Percentiles rank a stretch among this genome's conserved stretches.
phyloP scores from a whole-genome alignment of 2,888 invertebrate genomes.

The Coelinius sp. region DNA sequence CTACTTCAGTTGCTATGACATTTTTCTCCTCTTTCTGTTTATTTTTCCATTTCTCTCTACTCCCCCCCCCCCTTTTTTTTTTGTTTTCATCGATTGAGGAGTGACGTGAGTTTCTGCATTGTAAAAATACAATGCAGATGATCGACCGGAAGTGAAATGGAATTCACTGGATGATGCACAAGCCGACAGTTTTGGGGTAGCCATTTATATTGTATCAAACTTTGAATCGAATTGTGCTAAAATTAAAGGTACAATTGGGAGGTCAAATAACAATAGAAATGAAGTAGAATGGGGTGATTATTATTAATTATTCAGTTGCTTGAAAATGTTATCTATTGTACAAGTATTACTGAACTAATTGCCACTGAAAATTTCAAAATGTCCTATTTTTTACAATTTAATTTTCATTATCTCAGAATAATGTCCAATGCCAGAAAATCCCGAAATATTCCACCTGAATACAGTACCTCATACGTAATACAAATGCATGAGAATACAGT shows the following conservation, averaged over 20 bases:
- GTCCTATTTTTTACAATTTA: background rate
- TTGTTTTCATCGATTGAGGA: constrained; percentile 43
- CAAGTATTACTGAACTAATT: background rate
- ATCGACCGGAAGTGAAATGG: constrained; percentile 17
- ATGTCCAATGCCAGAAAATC: too few relatives aligned
- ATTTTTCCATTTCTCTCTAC: background rate
- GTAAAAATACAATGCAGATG: constrained; percentile 29
- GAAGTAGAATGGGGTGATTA: too few relatives aligned
- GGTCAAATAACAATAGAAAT: background rate
- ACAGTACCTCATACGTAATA: constrained; percentile 4
- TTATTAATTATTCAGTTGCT: background rate
- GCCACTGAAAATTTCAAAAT: background rate
- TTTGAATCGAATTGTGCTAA: background rate
- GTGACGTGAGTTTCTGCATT: constrained; percentile 23
- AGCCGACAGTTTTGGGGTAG: background rate
- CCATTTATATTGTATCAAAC: background rate
- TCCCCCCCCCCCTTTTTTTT: constrained; percentile 14
- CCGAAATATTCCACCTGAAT: background rate
- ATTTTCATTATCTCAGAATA: background rate
- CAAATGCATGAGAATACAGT: constrained; percentile 7
- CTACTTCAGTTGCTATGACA: constrained; percentile 23
- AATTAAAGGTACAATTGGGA: background rate
- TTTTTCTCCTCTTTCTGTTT: constrained; percentile 1
- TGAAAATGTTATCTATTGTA: background rate
- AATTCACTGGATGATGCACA: background rate